phyloP scores from a whole-genome alignment of 2,113 vertebrate species.

The Neoarius graeffei region DNA sequence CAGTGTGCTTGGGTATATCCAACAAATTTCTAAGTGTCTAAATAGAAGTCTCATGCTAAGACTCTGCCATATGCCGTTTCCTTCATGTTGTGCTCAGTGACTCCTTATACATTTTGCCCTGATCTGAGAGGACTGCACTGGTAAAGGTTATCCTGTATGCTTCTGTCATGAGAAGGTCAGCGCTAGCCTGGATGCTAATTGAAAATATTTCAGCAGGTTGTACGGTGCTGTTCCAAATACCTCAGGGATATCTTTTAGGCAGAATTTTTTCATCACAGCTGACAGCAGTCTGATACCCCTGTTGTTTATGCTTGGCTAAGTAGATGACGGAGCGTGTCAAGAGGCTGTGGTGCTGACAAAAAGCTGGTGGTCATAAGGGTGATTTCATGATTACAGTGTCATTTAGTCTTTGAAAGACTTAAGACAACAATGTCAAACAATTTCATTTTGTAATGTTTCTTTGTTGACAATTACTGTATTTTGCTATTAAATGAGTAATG shows the following conservation, averaged over 20 bases:
- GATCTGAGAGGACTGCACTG: not conserved
- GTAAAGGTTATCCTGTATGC: constrained; percentile 15
- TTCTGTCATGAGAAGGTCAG: constrained; percentile 2
- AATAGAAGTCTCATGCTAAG: not conserved
- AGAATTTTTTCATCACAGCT: constrained; percentile 9
- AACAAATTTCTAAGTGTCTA: not conserved
- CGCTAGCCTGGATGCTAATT: not conserved
- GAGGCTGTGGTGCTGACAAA: not conserved
- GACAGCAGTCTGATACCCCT: not conserved
- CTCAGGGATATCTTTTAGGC: constrained; percentile 1
- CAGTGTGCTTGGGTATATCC: not conserved
- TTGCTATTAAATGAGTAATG: not conserved
- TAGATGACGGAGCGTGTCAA: not conserved
- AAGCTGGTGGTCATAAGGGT: too few relatives aligned
- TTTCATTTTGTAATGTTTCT: not conserved
- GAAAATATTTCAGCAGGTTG: constrained; percentile 13
- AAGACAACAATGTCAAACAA: too few relatives aligned
- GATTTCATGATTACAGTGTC: not conserved
- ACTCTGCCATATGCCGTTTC: constrained; percentile 1
- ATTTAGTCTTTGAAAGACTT: not conserved
- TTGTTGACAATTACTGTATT: not conserved
- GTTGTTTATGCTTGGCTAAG: constrained; percentile 3
- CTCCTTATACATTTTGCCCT: constrained; percentile 9
- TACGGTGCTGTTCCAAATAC: not conserved
- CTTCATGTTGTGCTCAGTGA: not conserved